Conservation (phyloP, 2,888 invertebrate genomes). For the Drosophila recens region DNA sequence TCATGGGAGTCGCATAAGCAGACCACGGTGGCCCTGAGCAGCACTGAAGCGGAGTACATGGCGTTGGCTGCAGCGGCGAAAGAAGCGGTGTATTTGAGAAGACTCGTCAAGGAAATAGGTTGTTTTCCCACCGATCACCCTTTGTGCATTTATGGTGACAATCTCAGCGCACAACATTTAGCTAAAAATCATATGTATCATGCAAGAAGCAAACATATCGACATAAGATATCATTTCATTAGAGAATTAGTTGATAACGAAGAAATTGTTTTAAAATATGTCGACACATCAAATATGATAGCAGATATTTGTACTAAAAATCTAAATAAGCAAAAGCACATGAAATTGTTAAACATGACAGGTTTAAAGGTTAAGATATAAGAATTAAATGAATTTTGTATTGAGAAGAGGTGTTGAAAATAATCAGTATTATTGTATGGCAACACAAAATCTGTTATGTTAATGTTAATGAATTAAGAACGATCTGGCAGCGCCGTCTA, state of each 20-base stretch:
- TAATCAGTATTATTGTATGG: neutral
- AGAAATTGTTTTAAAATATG: neutral
- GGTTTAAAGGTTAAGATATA: constrained; percentile 1
- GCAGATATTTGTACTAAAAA: constrained; percentile 14
- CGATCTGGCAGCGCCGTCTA: too few relatives aligned
- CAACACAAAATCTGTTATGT: constrained; percentile 1
- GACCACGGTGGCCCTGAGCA: neutral
- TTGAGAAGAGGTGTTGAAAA: constrained; percentile 15
- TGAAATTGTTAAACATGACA: constrained; percentile 15
- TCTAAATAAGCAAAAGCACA: constrained; percentile 6
- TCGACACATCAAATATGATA: constrained; percentile 17
- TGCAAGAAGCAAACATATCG: too few relatives aligned
- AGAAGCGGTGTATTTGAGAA: constrained; percentile 1
- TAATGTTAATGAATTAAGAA: neutral
- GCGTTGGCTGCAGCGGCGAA: constrained; percentile 8
- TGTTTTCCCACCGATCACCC: constrained; percentile 1
- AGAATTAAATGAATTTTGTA: neutral
- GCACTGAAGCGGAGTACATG: constrained; percentile 3
- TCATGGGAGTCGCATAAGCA: constrained; percentile 10
- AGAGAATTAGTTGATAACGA: neutral
- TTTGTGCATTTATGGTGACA: constrained; percentile 5
- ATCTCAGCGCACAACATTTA: constrained; percentile 9
- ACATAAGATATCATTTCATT: neutral
- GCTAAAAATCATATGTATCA: neutral
- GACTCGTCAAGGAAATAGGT: neutral